Evolutionary conservation across 2,888 invertebrate species (phyloP).

Genomic region (Drosophila quinaria): DNA sequence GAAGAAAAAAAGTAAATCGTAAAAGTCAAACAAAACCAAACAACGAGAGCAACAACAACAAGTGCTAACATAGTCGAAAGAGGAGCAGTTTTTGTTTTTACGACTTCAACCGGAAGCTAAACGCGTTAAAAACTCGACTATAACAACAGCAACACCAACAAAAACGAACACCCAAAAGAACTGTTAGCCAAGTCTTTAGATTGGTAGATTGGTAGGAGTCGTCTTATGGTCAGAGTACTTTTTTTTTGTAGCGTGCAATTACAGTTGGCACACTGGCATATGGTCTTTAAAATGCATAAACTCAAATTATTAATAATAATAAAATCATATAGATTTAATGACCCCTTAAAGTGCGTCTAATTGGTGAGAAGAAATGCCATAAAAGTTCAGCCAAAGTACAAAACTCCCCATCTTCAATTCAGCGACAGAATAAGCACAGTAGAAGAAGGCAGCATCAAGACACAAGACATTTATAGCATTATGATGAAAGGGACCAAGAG

Average conservation of each 20-base stretch:
- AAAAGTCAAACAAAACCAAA: conserved; percentile 61
- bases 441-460: conserved; percentile 6
- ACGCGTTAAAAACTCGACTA: conserved; percentile 53
- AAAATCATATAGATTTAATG: conserved; percentile 60
- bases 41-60: conserved; percentile 23
- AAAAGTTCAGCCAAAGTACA: conserved; percentile 45
- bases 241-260: conserved; percentile 43
- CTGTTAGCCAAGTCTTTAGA: conserved; percentile 39
- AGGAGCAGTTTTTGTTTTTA: conserved; percentile 67
- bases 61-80: conserved; percentile 46
- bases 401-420: background rate
- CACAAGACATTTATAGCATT: conserved; percentile 73
- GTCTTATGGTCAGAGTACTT: background rate
- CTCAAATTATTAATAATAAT: conserved; percentile 61
- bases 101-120: conserved; percentile 65
- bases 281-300: conserved; percentile 62
- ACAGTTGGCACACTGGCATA: conserved; percentile 38
- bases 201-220: conserved; percentile 15
- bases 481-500: conserved; percentile 10
- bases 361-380: conserved; percentile 52
- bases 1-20: conserved; percentile 53
- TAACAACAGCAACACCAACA: conserved; percentile 23
- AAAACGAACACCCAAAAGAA: conserved; percentile 37
- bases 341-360: conserved; percentile 65
- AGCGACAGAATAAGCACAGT: conserved; percentile 77